Conservation (phyloP, 2,888 invertebrate species). For the Nymphalis urticae region DNA sequence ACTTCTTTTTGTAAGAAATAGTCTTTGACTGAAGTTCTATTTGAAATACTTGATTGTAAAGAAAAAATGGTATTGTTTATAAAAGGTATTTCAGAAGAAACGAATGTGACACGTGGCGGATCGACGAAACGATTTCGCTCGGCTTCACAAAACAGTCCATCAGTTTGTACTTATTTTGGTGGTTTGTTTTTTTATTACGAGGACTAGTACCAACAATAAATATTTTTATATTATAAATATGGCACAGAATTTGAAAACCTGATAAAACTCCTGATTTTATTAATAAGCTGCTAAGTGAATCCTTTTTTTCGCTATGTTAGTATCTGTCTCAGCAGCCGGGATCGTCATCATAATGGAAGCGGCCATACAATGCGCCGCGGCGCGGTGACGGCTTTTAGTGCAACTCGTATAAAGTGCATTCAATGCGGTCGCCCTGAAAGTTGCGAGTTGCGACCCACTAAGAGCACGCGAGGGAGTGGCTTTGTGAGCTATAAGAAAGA, state of each 20-base stretch:
- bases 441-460: conserved; percentile 3
- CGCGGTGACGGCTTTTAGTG: conserved; percentile 15
- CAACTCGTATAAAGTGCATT: conserved; percentile 10
- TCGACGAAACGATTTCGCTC: neutral
- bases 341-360: conserved; percentile 5
- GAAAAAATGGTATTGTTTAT: neutral
- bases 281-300: neutral
- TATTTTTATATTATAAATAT: neutral
- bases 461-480: conserved; percentile 11
- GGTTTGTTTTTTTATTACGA: neutral
- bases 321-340: neutral
- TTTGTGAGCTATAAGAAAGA: conserved; percentile 18
- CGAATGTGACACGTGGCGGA: neutral
- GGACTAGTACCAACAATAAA: neutral
- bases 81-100: conserved; percentile 1
- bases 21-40: neutral
- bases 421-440: neutral
- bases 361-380: neutral
- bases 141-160: neutral
- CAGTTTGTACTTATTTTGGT: neutral
- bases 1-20: no score
- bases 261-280: no score
- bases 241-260: no score
- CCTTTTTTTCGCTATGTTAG: neutral
- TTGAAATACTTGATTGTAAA: neutral